phyloP scores from a whole-genome alignment of 2,888 invertebrate species.

The Bombylius major region DNA sequence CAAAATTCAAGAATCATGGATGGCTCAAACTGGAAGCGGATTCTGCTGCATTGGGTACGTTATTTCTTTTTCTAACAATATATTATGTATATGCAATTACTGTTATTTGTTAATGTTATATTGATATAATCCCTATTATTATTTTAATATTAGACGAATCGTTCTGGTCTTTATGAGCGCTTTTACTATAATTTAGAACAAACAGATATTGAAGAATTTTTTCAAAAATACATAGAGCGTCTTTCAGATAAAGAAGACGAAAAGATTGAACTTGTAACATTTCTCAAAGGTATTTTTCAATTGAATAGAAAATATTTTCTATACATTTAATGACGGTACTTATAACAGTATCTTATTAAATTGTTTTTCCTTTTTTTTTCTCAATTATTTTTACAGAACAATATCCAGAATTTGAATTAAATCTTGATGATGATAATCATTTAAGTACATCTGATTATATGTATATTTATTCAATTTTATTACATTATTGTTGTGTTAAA shows the following conservation, averaged over 20 bases:
- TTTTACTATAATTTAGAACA: conserved; percentile 25
- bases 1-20: conserved; percentile 1
- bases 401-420: conserved; percentile 25
- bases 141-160: conserved; percentile 18
- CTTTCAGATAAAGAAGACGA: conserved; percentile 7
- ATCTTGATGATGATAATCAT: conserved; percentile 20
- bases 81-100: not conserved
- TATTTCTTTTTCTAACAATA: not conserved
- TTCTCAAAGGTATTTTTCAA: not conserved
- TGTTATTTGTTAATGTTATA: not conserved
- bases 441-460: conserved; percentile 25
- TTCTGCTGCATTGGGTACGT: conserved; percentile 9
- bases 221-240: conserved; percentile 15
- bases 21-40: conserved; percentile 9
- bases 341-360: no score
- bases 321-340: no score
- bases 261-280: conserved; percentile 16
- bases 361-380: not conserved
- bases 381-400: conserved; percentile 16
- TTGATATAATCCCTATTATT: not conserved
- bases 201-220: conserved; percentile 28
- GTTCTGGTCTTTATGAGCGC: conserved; percentile 22
- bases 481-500: conserved; percentile 32
- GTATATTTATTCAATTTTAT: conserved; percentile 28
- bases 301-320: no score